Percentiles rank a stretch among this genome's conserved stretches.
Conservation (phyloP, 2,797 vertebrate genomes). For the Lepilemur ruficaudatus region DNA sequence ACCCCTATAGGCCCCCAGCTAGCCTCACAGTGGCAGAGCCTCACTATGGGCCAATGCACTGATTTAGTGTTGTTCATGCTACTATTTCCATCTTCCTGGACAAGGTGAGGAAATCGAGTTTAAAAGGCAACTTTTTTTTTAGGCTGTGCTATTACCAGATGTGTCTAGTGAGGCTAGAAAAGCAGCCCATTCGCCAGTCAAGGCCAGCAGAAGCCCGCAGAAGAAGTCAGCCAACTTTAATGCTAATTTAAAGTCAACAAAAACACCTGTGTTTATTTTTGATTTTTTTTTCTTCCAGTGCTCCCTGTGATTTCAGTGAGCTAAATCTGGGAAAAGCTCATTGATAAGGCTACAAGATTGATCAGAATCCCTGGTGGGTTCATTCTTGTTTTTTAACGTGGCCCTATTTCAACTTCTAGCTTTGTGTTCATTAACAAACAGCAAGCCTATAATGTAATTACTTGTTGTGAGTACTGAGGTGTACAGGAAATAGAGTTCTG, state of each 20-base stretch:
- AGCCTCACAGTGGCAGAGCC: background rate
- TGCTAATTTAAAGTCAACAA: background rate
- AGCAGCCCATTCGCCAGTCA: background rate
- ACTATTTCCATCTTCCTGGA: background rate
- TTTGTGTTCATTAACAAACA: background rate
- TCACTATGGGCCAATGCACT: background rate
- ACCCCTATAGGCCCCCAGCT: background rate
- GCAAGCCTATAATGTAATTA: background rate
- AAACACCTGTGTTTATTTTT: background rate
- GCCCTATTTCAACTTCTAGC: background rate
- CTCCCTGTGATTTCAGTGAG: background rate
- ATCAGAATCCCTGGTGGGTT: background rate
- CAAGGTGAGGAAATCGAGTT: background rate
- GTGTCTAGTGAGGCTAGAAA: background rate
- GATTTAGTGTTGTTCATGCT: background rate
- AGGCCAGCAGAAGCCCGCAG: fast-evolving
- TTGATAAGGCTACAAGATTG: background rate
- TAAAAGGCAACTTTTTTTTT: background rate
- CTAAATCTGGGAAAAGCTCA: background rate
- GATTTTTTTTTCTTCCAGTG: background rate
- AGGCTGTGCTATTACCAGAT: background rate
- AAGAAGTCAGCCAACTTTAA: background rate
- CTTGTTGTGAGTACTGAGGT: background rate
- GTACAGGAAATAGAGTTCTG: background rate
- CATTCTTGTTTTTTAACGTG: background rate